Evolutionary conservation across 2,888 invertebrate genomes (phyloP).

Genomic region (Theretra japonica): DNA sequence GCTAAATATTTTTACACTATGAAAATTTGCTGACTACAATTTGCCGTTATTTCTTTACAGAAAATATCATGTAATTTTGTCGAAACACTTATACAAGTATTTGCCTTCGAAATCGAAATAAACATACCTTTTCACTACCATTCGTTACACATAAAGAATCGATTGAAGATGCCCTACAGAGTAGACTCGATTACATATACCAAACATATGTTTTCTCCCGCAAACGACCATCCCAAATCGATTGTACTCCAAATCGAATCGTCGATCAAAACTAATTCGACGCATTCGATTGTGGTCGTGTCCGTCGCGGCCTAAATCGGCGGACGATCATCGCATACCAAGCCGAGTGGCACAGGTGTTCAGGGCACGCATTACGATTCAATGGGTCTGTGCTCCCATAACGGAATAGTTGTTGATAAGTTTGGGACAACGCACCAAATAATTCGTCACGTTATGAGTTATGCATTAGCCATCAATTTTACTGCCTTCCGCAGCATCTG

Average conservation of each 20-base stretch:
- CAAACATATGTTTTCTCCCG: slow-evolving; percentile 4
- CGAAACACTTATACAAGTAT: too few relatives aligned
- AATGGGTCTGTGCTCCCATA: background rate
- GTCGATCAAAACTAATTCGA: slow-evolving; percentile 1
- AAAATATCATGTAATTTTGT: too few relatives aligned
- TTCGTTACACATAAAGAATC: too few relatives aligned
- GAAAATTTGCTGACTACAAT: too few relatives aligned
- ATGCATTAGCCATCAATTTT: too few relatives aligned
- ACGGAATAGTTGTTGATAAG: background rate
- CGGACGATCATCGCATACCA: background rate
- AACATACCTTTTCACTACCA: too few relatives aligned
- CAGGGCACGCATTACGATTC: slow-evolving; percentile 2
- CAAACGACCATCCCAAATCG: slow-evolving; percentile 1
- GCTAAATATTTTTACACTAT: too few relatives aligned
- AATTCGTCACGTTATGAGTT: background rate
- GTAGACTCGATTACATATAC: background rate
- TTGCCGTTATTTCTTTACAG: too few relatives aligned
- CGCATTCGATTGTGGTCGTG: background rate
- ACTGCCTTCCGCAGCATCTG: too few relatives aligned
- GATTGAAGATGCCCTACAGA: too few relatives aligned
- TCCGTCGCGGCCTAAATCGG: background rate
- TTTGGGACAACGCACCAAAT: background rate
- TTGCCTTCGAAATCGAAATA: too few relatives aligned
- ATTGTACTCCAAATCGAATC: slow-evolving; percentile 17
- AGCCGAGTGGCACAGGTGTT: background rate